These are phyloP conservation scores for Arbacia lixula DNA, from an alignment of 53 echinoderm and acorn worm genomes.

Conservation along the genomic window DNA sequence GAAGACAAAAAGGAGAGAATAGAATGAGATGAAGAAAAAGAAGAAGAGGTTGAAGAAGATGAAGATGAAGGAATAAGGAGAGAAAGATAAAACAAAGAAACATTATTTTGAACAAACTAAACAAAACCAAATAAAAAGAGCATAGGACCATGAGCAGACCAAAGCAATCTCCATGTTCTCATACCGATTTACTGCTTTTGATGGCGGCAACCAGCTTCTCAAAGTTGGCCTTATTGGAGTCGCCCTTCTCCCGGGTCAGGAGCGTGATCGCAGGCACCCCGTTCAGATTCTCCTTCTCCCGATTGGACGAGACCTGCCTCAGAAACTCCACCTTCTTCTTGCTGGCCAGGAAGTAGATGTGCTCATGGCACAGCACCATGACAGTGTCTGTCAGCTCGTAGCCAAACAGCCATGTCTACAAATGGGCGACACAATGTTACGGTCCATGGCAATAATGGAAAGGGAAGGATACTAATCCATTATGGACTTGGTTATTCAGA, in stretches of 20 bases:
- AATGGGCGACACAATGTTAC: too few relatives aligned
- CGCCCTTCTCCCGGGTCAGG: constrained; percentile 86
- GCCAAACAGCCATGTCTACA: constrained; percentile 96
- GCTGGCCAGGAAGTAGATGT: constrained; percentile 93
- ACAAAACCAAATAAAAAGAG: too few relatives aligned
- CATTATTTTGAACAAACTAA: too few relatives aligned
- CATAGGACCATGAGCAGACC: too few relatives aligned
- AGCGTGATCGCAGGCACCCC: constrained; percentile 86
- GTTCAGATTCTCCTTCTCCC: constrained; percentile 94
- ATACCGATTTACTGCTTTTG: constrained; percentile 82
- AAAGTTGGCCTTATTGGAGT: constrained; percentile 94
- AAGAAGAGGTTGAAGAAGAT: neutral
- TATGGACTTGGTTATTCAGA: too few relatives aligned
- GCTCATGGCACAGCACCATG: constrained; percentile 82
- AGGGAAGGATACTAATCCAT: neutral
- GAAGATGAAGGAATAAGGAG: neutral
- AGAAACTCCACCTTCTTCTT: constrained; percentile 94
- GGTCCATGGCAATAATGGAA: too few relatives aligned
- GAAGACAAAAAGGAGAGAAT: neutral
- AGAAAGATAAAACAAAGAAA: too few relatives aligned
- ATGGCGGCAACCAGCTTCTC: constrained; percentile 74
- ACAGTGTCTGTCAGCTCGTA: constrained; percentile 97
- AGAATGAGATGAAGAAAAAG: neutral
- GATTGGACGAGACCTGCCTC: constrained; percentile 79
- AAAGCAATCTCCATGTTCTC: too few relatives aligned